A percentile compares a stretch with the other conserved stretches of the same genome.
Conservation (phyloP, 2,113 vertebrate species). For the Passerina amoena region DNA sequence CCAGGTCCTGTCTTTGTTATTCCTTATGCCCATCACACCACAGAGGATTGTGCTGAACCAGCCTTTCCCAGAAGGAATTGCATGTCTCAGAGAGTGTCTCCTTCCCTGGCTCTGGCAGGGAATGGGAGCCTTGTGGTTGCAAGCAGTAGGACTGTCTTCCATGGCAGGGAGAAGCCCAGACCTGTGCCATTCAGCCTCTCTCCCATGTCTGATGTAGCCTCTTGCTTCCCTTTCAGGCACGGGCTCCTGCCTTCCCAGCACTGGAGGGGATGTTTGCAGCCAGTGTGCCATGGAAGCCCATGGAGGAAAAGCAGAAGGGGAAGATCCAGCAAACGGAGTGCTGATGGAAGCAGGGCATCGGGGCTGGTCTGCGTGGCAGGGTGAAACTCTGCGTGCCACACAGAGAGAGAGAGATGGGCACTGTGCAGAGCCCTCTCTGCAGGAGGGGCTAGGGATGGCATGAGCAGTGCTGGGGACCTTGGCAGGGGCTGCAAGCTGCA, state of each 20-base stretch:
- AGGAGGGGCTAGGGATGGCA: background rate
- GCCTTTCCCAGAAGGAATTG: background rate
- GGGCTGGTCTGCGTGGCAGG: background rate
- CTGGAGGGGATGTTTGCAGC: slow-evolving; percentile 26
- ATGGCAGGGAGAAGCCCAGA: background rate
- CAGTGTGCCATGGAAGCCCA: background rate
- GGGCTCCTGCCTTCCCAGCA: background rate
- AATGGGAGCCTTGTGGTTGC: background rate
- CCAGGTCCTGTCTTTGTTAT: background rate
- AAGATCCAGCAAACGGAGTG: slow-evolving; percentile 16
- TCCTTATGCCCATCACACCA: background rate
- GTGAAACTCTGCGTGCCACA: background rate
- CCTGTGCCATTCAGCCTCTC: background rate
- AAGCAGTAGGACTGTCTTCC: background rate
- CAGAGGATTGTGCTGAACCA: background rate
- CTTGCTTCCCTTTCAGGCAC: slow-evolving; percentile 14
- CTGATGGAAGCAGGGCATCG: background rate
- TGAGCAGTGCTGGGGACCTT: background rate
- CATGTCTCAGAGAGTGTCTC: background rate
- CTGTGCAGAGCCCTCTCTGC: background rate
- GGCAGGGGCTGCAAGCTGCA: background rate
- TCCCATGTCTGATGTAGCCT: background rate
- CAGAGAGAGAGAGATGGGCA: background rate
- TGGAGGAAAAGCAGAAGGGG: slow-evolving; percentile 10
- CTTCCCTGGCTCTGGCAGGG: background rate